A percentile compares a stretch with the other conserved stretches of the same genome.
phyloP scores from a whole-genome alignment of 2,797 vertebrate species.

The Threskiornis aethiopicus region DNA sequence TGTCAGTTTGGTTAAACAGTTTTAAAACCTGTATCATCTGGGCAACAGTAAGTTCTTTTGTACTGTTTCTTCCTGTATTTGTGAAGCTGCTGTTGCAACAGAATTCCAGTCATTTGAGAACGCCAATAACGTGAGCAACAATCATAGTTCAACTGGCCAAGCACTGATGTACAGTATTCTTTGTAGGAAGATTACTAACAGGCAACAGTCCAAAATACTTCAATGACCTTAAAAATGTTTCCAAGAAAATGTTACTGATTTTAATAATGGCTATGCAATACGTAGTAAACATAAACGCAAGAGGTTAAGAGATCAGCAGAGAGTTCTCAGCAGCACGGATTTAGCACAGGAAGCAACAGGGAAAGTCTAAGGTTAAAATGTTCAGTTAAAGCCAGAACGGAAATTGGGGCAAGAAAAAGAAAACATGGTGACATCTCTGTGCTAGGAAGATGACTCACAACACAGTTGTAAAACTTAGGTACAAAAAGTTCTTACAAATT shows the following conservation, averaged over 20 bases:
- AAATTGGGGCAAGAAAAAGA: slow-evolving; percentile 20
- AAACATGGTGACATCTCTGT: neutral
- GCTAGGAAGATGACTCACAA: slow-evolving; percentile 59
- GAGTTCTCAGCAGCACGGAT: neutral
- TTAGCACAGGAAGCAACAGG: neutral
- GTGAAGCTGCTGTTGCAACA: neutral
- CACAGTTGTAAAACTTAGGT: neutral
- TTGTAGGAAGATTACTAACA: neutral
- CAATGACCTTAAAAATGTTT: neutral
- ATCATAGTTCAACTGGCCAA: neutral
- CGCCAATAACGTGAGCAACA: neutral
- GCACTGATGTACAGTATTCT: neutral
- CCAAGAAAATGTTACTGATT: slow-evolving; percentile 19
- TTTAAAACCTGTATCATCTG: neutral
- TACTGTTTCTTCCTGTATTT: neutral
- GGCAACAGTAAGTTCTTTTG: neutral
- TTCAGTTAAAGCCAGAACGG: neutral
- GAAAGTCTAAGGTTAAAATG: neutral
- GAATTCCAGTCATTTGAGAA: neutral
- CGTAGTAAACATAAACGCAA: neutral
- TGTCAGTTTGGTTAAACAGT: neutral
- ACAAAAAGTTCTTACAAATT: slow-evolving; percentile 45
- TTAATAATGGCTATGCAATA: neutral
- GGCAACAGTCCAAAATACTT: neutral
- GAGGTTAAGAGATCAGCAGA: neutral